Evolutionary conservation across 2,113 vertebrate genomes (phyloP).

Genomic region (Coregonus clupeaformis): DNA sequence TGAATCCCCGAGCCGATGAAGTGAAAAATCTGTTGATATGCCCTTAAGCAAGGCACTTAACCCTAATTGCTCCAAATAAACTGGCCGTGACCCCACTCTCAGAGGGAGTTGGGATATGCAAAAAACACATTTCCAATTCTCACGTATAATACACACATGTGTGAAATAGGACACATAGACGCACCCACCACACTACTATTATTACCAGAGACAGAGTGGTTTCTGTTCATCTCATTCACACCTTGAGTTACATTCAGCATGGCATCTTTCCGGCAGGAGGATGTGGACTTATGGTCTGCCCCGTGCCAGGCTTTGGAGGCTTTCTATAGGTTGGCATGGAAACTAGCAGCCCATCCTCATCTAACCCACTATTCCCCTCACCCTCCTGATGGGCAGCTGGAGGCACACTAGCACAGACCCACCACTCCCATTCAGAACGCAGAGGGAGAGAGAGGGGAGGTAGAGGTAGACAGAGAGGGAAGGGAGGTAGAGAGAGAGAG

Average conservation of each 20-base stretch:
- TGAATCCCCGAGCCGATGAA: too few species aligned
- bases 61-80: too few species aligned
- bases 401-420: background rate
- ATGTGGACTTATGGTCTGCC: constrained; percentile 13
- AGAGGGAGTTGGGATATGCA: too few species aligned
- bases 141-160: too few species aligned
- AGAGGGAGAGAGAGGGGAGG: background rate
- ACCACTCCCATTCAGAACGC: constrained; percentile 11
- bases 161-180: too few species aligned
- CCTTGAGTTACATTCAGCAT: background rate
- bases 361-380: constrained; percentile 2
- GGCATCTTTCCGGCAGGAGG: background rate
- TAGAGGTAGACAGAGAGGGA: too few species aligned
- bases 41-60: too few species aligned
- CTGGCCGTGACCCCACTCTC: too few species aligned
- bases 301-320: constrained; percentile 16
- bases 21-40: too few species aligned
- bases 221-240: constrained; percentile 22
- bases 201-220: background rate
- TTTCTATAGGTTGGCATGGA: constrained; percentile 22
- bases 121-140: too few species aligned
- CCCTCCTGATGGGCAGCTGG: background rate
- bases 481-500: too few species aligned
- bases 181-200: too few species aligned
- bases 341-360: constrained; percentile 19